Base-by-base conservation (phyloP, 2,888 invertebrate genomes). In the Mythimna impura region DNA sequence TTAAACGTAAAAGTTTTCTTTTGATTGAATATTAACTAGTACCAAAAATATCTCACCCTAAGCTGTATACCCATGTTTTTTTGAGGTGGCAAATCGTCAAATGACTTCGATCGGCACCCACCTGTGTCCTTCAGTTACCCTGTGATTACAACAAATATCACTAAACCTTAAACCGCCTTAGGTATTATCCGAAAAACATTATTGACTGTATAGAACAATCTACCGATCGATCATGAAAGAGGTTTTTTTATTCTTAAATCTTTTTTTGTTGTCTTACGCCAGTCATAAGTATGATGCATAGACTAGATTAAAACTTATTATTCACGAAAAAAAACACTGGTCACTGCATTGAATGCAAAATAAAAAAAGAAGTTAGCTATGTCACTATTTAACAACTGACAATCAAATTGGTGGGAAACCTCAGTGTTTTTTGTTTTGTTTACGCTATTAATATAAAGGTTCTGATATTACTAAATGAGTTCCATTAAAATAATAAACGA, bases 401-500 rank as follows among this genome's bases (percentile, higher is more conserved):
- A 43, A 47, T 12, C 14, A 50, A 78, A 69, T 68, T 74, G 52
- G 57, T 65, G 81, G 68, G 63, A 70, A 63, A 58, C 10, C 52
- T 12, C 9, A 68, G n/a, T 55, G 25, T 55, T 43, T 64, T 43
- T 14, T 17, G 25, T 66, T 57, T 76, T 50, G 25, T 75, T 66
- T 58, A 25, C 14, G 36, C 50, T 47, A 66, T 57, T 36, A 43
- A 62, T 54, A 68, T 69, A 22, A 65, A 60, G 60, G 63, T 62
- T 80, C 54, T 67, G 68, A 60, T 72, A 73, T 69, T 69, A 73
- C 71, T 61, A 70, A 79, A 86, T 76, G 64, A 78, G 69, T 78
- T 80, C 78, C 71, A 83, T 81, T 83, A 75, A 78, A 86, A 80
- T 81, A 75, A 83, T 83, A 73, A 81, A 83, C 52, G 79, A 75